phyloP scores from a whole-genome alignment of 2,888 invertebrate species.

The Ormyrus rosae region DNA sequence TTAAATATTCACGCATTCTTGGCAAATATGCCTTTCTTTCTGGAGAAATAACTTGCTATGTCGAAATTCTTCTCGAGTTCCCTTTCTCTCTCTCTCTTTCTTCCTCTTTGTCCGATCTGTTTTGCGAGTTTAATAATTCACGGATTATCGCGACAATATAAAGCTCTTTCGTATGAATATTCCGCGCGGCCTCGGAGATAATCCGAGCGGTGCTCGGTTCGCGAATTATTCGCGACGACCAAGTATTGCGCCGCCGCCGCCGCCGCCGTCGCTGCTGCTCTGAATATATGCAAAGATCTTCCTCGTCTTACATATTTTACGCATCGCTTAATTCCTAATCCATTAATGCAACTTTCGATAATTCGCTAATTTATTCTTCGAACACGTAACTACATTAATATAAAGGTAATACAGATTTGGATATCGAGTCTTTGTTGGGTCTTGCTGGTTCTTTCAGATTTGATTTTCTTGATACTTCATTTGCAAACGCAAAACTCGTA shows the following conservation, averaged over 20 bases:
- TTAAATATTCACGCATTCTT: not conserved
- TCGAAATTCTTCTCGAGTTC: constrained; percentile 15
- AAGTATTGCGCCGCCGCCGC: too few species aligned
- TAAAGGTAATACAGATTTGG: too few species aligned
- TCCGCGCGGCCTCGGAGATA: constrained; percentile 34
- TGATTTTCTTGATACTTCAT: too few species aligned
- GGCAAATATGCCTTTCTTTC: too few species aligned
- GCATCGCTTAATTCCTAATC: not conserved
- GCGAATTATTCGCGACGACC: constrained; percentile 39
- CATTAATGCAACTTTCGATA: constrained; percentile 43
- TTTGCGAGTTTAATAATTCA: constrained; percentile 54
- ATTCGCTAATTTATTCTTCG: constrained; percentile 45
- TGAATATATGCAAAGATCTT: too few species aligned
- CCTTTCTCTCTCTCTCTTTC: too few species aligned
- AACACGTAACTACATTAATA: too few species aligned
- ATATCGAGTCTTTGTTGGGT: too few species aligned
- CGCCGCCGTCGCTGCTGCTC: too few species aligned
- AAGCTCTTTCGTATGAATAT: constrained; percentile 52
- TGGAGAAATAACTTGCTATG: constrained; percentile 1
- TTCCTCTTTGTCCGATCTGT: not conserved
- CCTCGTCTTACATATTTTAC: too few species aligned
- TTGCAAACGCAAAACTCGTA: constrained; percentile 10
- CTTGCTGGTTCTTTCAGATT: too few species aligned
- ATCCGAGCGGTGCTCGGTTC: constrained; percentile 34
- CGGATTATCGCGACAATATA: constrained; percentile 52